Base-by-base conservation (phyloP, 2,888 invertebrate genomes). In the Frankliniella fusca region DNA sequence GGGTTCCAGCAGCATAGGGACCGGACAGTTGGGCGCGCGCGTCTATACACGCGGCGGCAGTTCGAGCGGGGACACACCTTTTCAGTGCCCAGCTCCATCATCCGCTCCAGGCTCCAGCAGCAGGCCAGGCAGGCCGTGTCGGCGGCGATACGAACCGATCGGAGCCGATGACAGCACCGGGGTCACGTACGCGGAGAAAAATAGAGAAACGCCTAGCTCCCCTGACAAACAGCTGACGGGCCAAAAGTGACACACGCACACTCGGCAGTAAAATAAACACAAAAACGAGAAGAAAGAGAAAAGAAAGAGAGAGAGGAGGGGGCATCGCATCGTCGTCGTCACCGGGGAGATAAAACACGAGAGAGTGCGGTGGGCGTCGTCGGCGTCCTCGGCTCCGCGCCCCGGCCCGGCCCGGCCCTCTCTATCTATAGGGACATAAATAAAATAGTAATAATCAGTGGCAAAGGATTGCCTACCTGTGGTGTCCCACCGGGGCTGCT, bases 401-500 rank as follows among this genome's bases (percentile, higher is more conserved):
- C 54, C 18, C 54, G 54, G 11, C 18, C 18, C 54, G 15, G 15
- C 54, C 15, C 20, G 20, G n/a, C 70, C 23, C 23, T 9, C 27
- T 27, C 70, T 76, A 76, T 76, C 70, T 76, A 76, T 76, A 76
- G 27, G 70, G 70, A 76, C 70, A 76, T 76, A 76, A 76, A 76
- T 76, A 76, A 76, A 76, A 76, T 76, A 23, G 70, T 76, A 76
- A 76, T 76, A 76, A 76, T 76, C 70, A 76, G 70, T 76, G 70
- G 70, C 70, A 27, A 76, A 76, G 70, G 23, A 12, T 27, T 27
- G 70, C 27, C 70, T 70, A 70, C 70, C 70, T 76, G 70, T 76
- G n/a, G 70, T 12, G 70, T 76, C 61, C 61, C 61, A 18, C 61
- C 38, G 38, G 38, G 5, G 38, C 38, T 54, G 54, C 12, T 54